phyloP scores from a whole-genome alignment of 2,113 vertebrate genomes.

The Silurus asotus region DNA sequence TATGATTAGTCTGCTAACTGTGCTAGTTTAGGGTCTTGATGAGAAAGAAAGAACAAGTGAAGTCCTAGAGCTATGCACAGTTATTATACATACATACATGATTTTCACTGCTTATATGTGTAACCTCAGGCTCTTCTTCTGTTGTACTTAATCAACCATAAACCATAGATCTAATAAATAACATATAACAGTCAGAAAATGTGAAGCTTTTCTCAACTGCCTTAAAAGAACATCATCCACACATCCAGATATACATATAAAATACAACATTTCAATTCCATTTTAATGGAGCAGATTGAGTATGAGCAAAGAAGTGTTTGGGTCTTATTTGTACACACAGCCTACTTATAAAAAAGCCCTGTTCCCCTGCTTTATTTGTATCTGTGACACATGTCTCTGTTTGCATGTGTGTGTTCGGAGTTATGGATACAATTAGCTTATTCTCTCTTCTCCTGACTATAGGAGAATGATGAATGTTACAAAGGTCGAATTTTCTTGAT shows the following conservation, averaged over 20 bases:
- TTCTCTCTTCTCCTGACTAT: slow-evolving; percentile 13
- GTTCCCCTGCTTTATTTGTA: background rate
- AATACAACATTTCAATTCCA: background rate
- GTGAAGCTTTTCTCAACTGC: slow-evolving; percentile 36
- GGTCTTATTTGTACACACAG: slow-evolving; percentile 15
- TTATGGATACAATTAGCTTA: slow-evolving; percentile 29
- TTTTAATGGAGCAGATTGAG: background rate
- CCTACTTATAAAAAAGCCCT: background rate
- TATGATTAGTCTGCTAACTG: slow-evolving; percentile 72
- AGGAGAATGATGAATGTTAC: background rate
- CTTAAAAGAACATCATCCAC: background rate
- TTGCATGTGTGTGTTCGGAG: slow-evolving; percentile 8
- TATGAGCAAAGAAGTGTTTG: background rate
- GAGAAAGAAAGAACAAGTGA: slow-evolving; percentile 60
- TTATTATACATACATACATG: background rate
- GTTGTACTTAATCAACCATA: slow-evolving; percentile 8
- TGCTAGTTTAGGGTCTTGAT: slow-evolving; percentile 62
- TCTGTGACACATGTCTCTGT: background rate
- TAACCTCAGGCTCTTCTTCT: background rate
- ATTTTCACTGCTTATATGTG: background rate
- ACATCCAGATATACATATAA: background rate
- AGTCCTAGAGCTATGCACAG: slow-evolving; percentile 25
- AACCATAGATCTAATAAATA: slow-evolving; percentile 47
- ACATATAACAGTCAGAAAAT: slow-evolving; percentile 52
- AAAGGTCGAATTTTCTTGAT: background rate